Base-by-base conservation (phyloP, 2,113 vertebrate genomes). In the Okapia johnstoni region DNA sequence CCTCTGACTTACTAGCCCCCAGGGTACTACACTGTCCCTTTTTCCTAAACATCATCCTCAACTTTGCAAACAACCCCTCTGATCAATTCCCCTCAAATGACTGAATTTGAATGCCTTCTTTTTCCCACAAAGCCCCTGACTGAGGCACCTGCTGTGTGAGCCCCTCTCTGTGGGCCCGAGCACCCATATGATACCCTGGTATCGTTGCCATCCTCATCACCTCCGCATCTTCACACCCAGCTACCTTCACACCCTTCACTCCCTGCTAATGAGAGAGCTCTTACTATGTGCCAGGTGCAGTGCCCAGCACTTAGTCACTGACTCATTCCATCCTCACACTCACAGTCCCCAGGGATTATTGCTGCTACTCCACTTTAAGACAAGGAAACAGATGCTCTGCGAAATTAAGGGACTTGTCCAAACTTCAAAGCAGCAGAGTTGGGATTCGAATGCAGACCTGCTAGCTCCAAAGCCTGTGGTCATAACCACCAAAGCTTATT, bases 151-250 rank as follows among this genome's bases (percentile, higher is more conserved):
- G 76, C 63, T 60, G 4, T 2, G 3, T 21, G 43, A 96, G 26
- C 26, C 58, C 17, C 60, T 88, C 11, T 36, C 55, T 52, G 50
- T 19, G 81, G 76, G 88, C 55, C 55, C 33, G 8, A n/a, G 52
- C 16, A 33, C 21, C 25, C 40, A 19, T 21, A 58, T 25, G 83
- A 17, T 33, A 3, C 25, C 40, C 50, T n/a, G 21, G 14, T 23
- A 6, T 25, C 0, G 0, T 40, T 3, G 2, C 48, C 17, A 5
- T 10, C 55, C 9, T 40, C 26, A 1, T 19, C 46, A 25, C 30
- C 33, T 11, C 28, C 25, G 28, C 58, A 15, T 36, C 50, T 73
- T 48, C 36, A 28, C 30, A 40, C 2, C 4, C 55, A 66, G 33
- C 61, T 66, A 19, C 61, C 61, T 66, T 40, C 66, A 70, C 12